Conservation (phyloP, 2,888 invertebrate species). For the Callimorpha dominula region DNA sequence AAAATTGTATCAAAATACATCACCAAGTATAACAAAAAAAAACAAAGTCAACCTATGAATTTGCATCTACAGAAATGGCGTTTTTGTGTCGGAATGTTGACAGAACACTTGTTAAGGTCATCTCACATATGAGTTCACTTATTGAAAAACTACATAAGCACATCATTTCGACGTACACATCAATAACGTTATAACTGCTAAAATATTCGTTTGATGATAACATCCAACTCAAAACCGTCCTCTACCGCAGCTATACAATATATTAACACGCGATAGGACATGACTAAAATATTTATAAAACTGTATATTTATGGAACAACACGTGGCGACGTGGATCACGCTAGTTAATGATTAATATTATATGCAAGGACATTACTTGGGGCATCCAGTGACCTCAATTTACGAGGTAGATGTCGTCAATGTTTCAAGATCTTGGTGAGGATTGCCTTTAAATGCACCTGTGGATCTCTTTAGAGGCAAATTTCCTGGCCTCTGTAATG, state of each 20-base stretch:
- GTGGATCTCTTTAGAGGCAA: background rate
- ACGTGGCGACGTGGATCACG: conserved; percentile 13
- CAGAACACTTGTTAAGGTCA: too few species aligned
- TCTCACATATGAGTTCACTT: too few species aligned
- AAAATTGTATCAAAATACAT: too few species aligned
- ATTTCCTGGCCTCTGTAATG: background rate
- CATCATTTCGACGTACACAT: too few species aligned
- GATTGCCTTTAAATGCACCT: background rate
- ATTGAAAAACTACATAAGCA: too few species aligned
- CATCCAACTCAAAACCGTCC: conserved; percentile 3
- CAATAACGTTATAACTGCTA: background rate
- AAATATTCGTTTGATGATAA: conserved; percentile 19
- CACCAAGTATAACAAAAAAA: too few species aligned
- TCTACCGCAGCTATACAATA: conserved; percentile 19
- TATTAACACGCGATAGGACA: conserved; percentile 28
- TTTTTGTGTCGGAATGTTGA: too few species aligned
- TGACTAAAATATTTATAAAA: conserved; percentile 28
- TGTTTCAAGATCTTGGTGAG: background rate
- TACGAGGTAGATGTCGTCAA: background rate
- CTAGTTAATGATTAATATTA: conserved; percentile 11
- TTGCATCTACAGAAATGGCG: too few species aligned
- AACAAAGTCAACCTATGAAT: too few species aligned
- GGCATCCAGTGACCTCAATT: conserved; percentile 1
- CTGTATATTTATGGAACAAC: conserved; percentile 24
- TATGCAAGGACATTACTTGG: conserved; percentile 9